Evolutionary conservation across 2,888 invertebrate genomes (phyloP), one percentile per base, ranked within the genome.

Genomic region (Drosophila macrothrix): DNA sequence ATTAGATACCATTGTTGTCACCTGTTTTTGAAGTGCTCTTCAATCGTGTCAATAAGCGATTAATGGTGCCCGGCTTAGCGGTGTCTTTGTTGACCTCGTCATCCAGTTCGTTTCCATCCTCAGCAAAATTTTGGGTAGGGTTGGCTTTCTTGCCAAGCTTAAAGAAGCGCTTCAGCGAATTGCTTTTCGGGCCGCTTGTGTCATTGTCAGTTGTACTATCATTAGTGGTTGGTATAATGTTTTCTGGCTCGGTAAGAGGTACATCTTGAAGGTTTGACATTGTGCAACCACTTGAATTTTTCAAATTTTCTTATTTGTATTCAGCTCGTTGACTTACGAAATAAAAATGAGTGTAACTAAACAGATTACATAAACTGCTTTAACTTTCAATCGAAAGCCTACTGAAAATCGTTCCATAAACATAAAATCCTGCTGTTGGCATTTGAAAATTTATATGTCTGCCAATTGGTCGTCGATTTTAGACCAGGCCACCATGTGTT

Each of bases 161-260:
- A 35, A 92, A 91, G 72, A 92, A 90, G n/a, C 92, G 89, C 31
- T 90, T 91, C 22, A 92, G 67, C 3, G 91, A 84, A 68, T 73
- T 86, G 2, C 82, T 50, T 53, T 88, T 91, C 35, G 74, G 35
- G 6, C 43, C 53, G 12, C 53, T 19, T n/a, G 77, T 69, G 10
- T 83, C 82, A 28, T 6, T 71, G 52, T 29, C 56, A n/a, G n/a
- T 56, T n/a, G n/a, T 12, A 2, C 14, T 41, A 9, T 41, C 22
- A n/a, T 70, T 73, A n/a, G 63, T 33, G 2, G 63, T 33, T 28
- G 73, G 43, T 31, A 73, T 39, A 31, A 73, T 61, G 64, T 39
- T 76, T 28, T 84, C 83, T 41, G 77, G 72, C 19, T 76, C 74
- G 39, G 66, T 67, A 12, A 91, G 85, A 43, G 85, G 78, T 60